Base-by-base conservation (phyloP, 2,888 invertebrate species). In the Tolmerus cingulatus region DNA sequence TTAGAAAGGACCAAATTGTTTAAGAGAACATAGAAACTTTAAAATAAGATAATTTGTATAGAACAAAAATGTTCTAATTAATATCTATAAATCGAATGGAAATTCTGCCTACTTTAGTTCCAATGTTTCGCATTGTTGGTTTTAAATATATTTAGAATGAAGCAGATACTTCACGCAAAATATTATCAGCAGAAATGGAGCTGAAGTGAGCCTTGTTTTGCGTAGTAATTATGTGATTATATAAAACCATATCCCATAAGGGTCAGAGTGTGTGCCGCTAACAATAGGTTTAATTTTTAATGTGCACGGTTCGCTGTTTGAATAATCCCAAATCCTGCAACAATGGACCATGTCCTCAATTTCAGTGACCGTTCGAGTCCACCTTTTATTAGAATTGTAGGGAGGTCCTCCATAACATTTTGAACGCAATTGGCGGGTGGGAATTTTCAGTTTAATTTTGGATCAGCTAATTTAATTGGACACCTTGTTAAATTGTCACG, bases 271-370 rank as follows among this genome's bases (percentile, higher is more conserved):
- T 23, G 14, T 43, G 78, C 78, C 5, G 43, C 46, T 78, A 78
- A 78, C 46, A 43, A 78, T 78, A 14, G 43, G 27, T 43, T 78
- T 43, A 78, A 51, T 51, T 78, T 78, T 78, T 78, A 78, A 78
- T 9, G 78, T 23, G 40, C 19, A 5, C 12, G 16, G 8, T 3
- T 78, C 37, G 40, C 43, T 78, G 43, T 78, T 78, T 78, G 78
- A 78, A 43, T 43, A 78, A 78, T 19, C 51, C 51, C 51, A 16
- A n/a, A n/a, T 51, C 51, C 51, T 19, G 51, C n/a, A 2, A 51
- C 51, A 19, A n/a, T n/a, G 19, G n/a, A n/a, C 51, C 51, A 66
- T 66, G 8, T 66, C 12, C 19, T 66, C 66, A 2, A 51, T n/a
- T 51, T 16, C 51, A 19, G n/a, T n/a, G 51, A 51, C 51, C 51